Evolutionary conservation across 2,797 vertebrate genomes (phyloP), one percentile per base, ranked within the genome.

Genomic region (Momotus momota): DNA sequence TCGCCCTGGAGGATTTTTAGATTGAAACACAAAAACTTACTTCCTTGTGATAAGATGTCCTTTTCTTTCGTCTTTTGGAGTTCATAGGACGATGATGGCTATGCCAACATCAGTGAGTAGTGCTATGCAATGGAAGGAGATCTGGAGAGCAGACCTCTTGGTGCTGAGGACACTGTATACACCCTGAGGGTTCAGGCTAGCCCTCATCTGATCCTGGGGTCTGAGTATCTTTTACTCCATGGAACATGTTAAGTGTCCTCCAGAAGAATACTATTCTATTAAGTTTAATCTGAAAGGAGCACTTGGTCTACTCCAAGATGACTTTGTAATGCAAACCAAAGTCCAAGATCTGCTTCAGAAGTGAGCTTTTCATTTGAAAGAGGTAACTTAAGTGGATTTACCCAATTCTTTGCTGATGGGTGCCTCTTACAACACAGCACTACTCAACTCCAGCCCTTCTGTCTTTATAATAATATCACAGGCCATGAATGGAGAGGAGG

Each of bases 401-500:
- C 23, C 41, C 29, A 33, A 3, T 61, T 86, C 40, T 26, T 86
- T 54, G 35, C 35, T 67, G 33, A 13, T 64, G 72, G 20, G 8
- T 51, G 72, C 41, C 41, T 83, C 43, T 58, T 43, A 22, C 29
- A 74, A 61, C 26, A 54, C 18, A 25, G 40, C 46, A 43, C 17
- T 22, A 3, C 13, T 84, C 57, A 73, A n/a, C 15, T 78, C 17
- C 12, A 17, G 43, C 48, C 40, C 22, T 87, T 91, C 57, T 93
- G 19, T 71, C 19, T 83, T 66, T 46, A 4, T 61, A 29, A 14
- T 38, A 46, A 11, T 31, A 41, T 70, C 27, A 33, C 20, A 65
- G 46, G 21, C 19, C 45, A 4, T 57, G 54, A 57, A 8, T 0
- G 0, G 60, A 61, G 49, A 33, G 15, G 20, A 60, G 35, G 29